Evolutionary conservation across 2,797 vertebrate species (phyloP).

Genomic region (Characodon lateralis): DNA sequence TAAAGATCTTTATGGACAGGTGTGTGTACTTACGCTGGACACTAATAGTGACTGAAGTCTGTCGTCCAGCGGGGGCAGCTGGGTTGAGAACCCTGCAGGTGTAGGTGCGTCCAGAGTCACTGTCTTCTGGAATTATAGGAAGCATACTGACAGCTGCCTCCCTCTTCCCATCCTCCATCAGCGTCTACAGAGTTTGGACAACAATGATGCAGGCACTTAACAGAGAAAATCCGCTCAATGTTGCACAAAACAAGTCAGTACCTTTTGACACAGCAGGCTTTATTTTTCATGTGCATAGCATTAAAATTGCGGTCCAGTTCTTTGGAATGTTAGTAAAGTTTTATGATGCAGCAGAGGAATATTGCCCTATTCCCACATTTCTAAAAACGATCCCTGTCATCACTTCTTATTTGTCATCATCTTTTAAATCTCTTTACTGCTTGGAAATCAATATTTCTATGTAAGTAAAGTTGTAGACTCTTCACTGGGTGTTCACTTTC

Average conservation of each 20-base stretch:
- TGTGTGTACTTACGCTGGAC: slow-evolving; percentile 87
- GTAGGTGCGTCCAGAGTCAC: slow-evolving; percentile 87
- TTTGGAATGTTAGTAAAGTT: slow-evolving; percentile 71
- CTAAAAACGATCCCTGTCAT: slow-evolving; percentile 76
- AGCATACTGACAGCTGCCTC: slow-evolving; percentile 86
- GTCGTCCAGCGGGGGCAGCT: slow-evolving; percentile 86
- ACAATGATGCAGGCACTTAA: slow-evolving; percentile 8
- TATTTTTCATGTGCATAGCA: slow-evolving; percentile 53
- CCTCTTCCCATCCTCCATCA: slow-evolving; percentile 85
- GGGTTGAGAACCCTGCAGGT: slow-evolving; percentile 89
- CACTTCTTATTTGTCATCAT: slow-evolving; percentile 81
- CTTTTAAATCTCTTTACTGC: slow-evolving; percentile 85
- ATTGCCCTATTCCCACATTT: slow-evolving; percentile 79
- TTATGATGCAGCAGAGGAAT: slow-evolving; percentile 69
- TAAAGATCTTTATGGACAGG: slow-evolving; percentile 9
- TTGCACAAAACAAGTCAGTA: slow-evolving; percentile 26
- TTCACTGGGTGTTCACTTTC: slow-evolving; percentile 51
- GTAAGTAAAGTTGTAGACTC: slow-evolving; percentile 82
- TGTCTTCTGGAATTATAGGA: slow-evolving; percentile 85
- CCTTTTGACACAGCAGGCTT: slow-evolving; percentile 48
- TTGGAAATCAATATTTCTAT: slow-evolving; percentile 83
- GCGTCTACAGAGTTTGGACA: slow-evolving; percentile 66
- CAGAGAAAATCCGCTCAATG: slow-evolving; percentile 19
- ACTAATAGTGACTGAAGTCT: slow-evolving; percentile 87
- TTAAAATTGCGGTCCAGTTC: slow-evolving; percentile 64